Percentiles rank a stretch among this genome's conserved stretches.
phyloP scores from a whole-genome alignment of 2,113 vertebrate genomes.

The Meles meles region DNA sequence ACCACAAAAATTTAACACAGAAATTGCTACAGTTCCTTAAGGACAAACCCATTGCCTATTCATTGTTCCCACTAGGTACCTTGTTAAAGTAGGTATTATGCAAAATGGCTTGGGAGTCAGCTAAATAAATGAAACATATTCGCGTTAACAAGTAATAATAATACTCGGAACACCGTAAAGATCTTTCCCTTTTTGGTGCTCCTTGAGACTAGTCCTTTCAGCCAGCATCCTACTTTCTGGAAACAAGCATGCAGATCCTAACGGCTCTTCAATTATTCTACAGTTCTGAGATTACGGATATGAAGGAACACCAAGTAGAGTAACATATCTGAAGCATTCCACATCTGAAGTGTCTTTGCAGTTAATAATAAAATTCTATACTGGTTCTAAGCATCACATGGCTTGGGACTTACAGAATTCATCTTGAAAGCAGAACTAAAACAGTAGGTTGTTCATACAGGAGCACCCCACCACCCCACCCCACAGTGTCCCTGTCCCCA shows the following conservation, averaged over 20 bases:
- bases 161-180: background rate
- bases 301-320: background rate
- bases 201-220: background rate
- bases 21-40: background rate
- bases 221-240: background rate
- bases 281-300: background rate
- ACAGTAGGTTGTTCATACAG: background rate
- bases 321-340: background rate
- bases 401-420: background rate
- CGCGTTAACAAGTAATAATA: background rate
- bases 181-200: background rate
- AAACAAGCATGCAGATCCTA: background rate
- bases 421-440: background rate
- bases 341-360: background rate
- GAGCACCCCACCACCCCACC: background rate
- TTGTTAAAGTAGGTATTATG: background rate
- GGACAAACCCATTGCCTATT: background rate
- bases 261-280: background rate
- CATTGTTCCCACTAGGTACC: background rate
- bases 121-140: background rate
- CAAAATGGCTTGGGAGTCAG: background rate
- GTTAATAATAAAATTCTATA: background rate
- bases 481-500: rapidly evolving
- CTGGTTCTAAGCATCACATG: background rate
- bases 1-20: background rate